A percentile compares a stretch with the other conserved stretches of the same genome.
Evolutionary conservation across 23 tunicate species (phyloP).

Genomic region (Halocynthia roretzi): DNA sequence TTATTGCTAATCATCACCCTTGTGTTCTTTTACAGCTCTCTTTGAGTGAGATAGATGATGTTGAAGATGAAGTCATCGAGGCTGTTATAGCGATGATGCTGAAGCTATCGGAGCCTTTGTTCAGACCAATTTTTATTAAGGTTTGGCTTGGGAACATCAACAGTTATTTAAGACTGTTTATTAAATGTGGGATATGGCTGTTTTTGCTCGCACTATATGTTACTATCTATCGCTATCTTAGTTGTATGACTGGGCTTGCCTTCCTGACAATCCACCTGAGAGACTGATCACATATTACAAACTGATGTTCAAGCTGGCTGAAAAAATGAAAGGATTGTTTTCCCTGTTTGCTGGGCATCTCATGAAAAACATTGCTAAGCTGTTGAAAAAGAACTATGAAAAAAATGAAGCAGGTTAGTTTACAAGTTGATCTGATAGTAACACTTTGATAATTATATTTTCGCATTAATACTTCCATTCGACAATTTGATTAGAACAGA

Average conservation of each 20-base stretch:
- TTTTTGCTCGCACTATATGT: not conserved
- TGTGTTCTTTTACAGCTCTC: not conserved
- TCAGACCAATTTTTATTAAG: conserved; percentile 42
- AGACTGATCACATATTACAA: conserved; percentile 41
- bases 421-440: too few species aligned
- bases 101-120: conserved; percentile 51
- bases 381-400: conserved; percentile 4
- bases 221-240: not conserved
- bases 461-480: not conserved
- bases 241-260: conserved; percentile 59
- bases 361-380: conserved; percentile 12
- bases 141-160: conserved; percentile 7
- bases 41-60: not conserved
- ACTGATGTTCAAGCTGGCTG: conserved; percentile 35
- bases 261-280: conserved; percentile 6
- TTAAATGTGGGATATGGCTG: not conserved
- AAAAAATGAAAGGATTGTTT: conserved; percentile 39
- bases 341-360: conserved; percentile 31
- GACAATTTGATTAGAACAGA: too few species aligned
- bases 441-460: not conserved
- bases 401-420: not conserved
- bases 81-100: conserved; percentile 37
- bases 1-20: too few species aligned
- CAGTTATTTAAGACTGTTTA: not conserved
- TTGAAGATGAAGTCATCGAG: conserved; percentile 30